Percentiles rank a stretch among this genome's conserved stretches.
phyloP scores from a whole-genome alignment of 2,797 vertebrate genomes.

The Sylvia borin region DNA sequence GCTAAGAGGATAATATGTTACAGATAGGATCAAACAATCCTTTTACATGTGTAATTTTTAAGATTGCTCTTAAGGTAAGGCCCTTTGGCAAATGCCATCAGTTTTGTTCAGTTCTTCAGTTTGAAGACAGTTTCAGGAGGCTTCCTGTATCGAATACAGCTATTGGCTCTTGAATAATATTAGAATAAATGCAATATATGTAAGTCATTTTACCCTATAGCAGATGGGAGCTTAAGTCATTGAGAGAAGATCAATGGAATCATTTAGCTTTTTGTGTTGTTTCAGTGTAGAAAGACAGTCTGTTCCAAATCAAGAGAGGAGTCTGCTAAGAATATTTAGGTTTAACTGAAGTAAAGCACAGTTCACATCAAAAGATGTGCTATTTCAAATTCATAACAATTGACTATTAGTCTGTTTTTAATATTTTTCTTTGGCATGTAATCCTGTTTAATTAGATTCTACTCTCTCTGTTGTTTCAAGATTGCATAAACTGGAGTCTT shows the following conservation, averaged over 20 bases:
- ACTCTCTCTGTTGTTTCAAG: slow-evolving; percentile 83
- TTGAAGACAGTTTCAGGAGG: neutral
- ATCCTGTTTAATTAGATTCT: slow-evolving; percentile 88
- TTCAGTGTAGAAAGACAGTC: slow-evolving; percentile 57
- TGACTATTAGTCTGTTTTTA: slow-evolving; percentile 84
- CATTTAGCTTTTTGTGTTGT: slow-evolving; percentile 58
- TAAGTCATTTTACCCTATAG: slow-evolving; percentile 52
- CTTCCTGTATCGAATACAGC: neutral
- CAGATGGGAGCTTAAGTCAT: slow-evolving; percentile 61
- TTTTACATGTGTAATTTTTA: neutral
- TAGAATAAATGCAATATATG: slow-evolving; percentile 20
- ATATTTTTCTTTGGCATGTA: slow-evolving; percentile 85
- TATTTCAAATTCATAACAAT: slow-evolving; percentile 75
- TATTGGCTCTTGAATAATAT: neutral
- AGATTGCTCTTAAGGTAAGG: neutral
- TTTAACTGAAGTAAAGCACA: slow-evolving; percentile 60
- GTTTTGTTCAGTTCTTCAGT: neutral
- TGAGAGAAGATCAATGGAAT: slow-evolving; percentile 62
- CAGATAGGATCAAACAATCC: neutral
- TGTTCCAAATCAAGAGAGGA: slow-evolving; percentile 63
- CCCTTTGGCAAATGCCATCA: neutral
- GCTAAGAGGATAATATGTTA: neutral
- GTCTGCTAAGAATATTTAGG: slow-evolving; percentile 55
- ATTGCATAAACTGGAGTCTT: slow-evolving; percentile 83
- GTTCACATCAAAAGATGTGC: slow-evolving; percentile 61